Conservation (phyloP, 2,113 vertebrate species). For the Loxodonta africana region DNA sequence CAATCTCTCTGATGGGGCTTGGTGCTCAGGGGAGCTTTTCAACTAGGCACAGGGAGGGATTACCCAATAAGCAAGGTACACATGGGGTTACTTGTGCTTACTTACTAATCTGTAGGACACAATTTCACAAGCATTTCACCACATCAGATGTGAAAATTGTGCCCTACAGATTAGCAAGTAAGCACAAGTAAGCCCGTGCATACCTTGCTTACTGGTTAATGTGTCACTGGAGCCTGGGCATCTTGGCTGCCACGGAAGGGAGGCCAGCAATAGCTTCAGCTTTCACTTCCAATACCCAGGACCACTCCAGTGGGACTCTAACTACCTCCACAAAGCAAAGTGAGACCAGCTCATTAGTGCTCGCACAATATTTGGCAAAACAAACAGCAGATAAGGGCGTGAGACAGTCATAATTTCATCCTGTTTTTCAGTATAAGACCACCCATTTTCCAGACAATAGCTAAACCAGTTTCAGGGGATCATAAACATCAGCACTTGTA, state of each 20-base stretch:
- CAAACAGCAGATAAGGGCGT: background rate
- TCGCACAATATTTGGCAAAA: background rate
- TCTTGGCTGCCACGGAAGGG: background rate
- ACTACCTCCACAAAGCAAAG: accelerated
- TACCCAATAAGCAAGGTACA: no score
- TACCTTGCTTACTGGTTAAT: no score
- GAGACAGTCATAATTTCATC: background rate
- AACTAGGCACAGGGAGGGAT: background rate
- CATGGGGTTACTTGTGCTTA: no score
- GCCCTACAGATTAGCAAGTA: no score
- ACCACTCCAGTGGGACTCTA: background rate
- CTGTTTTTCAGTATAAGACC: background rate
- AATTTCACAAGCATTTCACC: no score
- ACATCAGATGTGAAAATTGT: no score
- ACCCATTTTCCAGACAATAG: slow-evolving; percentile 30
- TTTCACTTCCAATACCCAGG: background rate
- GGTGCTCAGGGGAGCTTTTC: background rate
- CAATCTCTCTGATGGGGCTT: background rate
- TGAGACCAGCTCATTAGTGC: background rate
- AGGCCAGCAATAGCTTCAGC: background rate
- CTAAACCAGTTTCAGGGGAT: slow-evolving; percentile 40
- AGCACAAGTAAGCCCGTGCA: no score
- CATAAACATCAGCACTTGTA: background rate
- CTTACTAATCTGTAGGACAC: no score
- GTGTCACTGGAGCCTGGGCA: background rate